Evolutionary conservation across 53 echinoderm and acorn worm genomes (phyloP).

Genomic region (Actinopyga echinites): DNA sequence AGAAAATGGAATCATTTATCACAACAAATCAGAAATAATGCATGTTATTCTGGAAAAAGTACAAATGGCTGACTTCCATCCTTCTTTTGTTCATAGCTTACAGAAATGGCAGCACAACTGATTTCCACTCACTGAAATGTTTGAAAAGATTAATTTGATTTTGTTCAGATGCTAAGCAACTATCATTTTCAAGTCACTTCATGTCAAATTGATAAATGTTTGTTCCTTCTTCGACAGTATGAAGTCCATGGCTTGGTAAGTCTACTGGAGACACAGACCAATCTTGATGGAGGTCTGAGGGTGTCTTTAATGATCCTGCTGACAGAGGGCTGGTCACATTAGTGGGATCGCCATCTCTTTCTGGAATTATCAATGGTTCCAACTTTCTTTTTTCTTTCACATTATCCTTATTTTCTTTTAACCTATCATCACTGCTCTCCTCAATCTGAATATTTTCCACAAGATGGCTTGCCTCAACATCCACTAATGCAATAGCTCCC

Average conservation of each 20-base stretch:
- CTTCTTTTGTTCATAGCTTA: too few relatives aligned
- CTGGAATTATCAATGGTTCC: conserved; percentile 9
- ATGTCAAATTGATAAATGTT: not conserved
- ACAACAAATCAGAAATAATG: too few relatives aligned
- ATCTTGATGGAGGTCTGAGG: conserved; percentile 19
- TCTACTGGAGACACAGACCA: conserved; percentile 26
- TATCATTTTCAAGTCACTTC: too few relatives aligned
- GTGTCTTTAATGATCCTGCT: conserved; percentile 28
- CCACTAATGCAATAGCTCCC: not conserved
- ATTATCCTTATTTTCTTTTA: not conserved
- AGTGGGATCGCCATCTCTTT: not conserved
- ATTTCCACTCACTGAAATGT: too few relatives aligned
- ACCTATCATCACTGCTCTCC: not conserved
- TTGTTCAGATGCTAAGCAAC: too few relatives aligned
- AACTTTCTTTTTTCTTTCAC: not conserved
- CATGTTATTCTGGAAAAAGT: too few relatives aligned
- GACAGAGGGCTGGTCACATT: conserved; percentile 20
- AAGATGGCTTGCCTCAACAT: not conserved
- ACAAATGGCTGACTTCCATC: too few relatives aligned
- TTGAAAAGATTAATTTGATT: too few relatives aligned
- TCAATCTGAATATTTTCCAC: not conserved
- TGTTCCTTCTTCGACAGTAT: conserved; percentile 1
- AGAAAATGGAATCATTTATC: too few relatives aligned
- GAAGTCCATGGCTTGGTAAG: not conserved
- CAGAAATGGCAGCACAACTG: too few relatives aligned